A percentile compares a stretch with the other conserved stretches of the same genome.
Conservation (phyloP, 2,888 invertebrate species). For the Leptogaster cylindrica region DNA sequence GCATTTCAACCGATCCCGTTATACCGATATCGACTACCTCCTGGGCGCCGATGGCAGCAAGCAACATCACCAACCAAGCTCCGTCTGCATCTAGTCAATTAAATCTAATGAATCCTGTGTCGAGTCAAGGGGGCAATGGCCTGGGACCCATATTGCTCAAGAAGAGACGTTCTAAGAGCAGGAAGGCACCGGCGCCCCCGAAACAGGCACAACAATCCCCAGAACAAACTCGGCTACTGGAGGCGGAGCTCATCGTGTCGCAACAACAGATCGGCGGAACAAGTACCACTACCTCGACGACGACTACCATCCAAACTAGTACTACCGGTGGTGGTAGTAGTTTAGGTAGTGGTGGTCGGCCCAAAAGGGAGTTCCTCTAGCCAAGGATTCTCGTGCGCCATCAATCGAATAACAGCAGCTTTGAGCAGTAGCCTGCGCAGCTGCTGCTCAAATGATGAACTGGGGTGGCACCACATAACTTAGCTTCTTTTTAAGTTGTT, state of each 20-base stretch:
- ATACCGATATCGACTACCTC: slow-evolving; percentile 56
- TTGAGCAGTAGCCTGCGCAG: slow-evolving; percentile 47
- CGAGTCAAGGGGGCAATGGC: slow-evolving; percentile 60
- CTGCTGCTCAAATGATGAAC: background rate
- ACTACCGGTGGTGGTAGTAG: slow-evolving; percentile 32
- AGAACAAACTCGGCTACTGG: slow-evolving; percentile 56
- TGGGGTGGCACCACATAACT: slow-evolving; percentile 24
- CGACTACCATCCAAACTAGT: slow-evolving; percentile 41
- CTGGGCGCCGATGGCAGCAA: slow-evolving; percentile 49
- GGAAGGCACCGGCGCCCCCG: slow-evolving; percentile 66
- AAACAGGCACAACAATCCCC: slow-evolving; percentile 56
- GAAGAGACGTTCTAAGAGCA: slow-evolving; percentile 69
- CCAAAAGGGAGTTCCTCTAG: slow-evolving; percentile 62
- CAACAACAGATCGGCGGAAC: slow-evolving; percentile 37
- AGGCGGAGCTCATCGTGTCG: slow-evolving; percentile 46
- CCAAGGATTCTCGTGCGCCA: slow-evolving; percentile 62
- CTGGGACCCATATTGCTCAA: slow-evolving; percentile 63
- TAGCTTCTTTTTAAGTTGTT: too few relatives aligned
- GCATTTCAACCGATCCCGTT: slow-evolving; percentile 42
- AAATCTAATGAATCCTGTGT: slow-evolving; percentile 43
- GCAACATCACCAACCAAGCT: slow-evolving; percentile 52
- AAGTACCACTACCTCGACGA: slow-evolving; percentile 35
- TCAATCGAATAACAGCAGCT: slow-evolving; percentile 59
- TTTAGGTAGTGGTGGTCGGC: slow-evolving; percentile 52
- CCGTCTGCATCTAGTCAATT: slow-evolving; percentile 54